phyloP scores from a whole-genome alignment of 2,888 invertebrate genomes.

The Euplagia quadripunctaria region DNA sequence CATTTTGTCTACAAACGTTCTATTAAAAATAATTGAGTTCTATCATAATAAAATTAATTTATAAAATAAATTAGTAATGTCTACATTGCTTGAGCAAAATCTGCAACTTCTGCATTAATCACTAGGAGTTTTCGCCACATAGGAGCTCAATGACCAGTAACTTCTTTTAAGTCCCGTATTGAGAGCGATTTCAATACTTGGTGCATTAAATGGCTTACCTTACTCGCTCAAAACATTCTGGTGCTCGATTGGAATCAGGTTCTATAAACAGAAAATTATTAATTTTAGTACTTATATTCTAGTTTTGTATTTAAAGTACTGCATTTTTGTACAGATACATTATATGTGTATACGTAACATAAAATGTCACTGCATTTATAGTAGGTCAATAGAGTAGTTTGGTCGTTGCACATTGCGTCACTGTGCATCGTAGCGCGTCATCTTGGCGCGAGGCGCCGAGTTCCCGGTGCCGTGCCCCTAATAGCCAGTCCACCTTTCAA shows the following conservation, averaged over 20 bases:
- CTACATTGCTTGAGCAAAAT: neutral
- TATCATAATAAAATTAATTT: neutral
- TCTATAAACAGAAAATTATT: neutral
- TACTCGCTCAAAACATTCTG: neutral
- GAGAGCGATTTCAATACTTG: no score
- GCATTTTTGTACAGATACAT: neutral
- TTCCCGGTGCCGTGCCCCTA: constrained; percentile 33
- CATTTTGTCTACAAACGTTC: neutral
- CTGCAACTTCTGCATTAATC: neutral
- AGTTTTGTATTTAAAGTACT: neutral
- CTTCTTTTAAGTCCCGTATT: no score
- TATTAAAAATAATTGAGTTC: no score
- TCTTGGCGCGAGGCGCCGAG: constrained; percentile 28
- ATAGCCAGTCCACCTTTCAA: constrained; percentile 32
- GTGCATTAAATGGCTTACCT: neutral
- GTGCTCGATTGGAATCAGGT: neutral
- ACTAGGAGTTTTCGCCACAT: neutral
- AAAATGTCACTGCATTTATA: constrained; percentile 13
- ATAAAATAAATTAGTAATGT: neutral
- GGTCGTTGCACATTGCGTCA: constrained; percentile 30
- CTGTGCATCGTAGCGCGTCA: constrained; percentile 25
- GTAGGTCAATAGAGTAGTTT: constrained; percentile 19
- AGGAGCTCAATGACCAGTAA: neutral
- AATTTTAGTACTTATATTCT: neutral
- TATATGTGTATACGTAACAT: neutral